These are phyloP conservation scores for Paelopatides confundens DNA, from an alignment of 53 echinoderm and acorn worm species.

Conservation along the genomic window DNA sequence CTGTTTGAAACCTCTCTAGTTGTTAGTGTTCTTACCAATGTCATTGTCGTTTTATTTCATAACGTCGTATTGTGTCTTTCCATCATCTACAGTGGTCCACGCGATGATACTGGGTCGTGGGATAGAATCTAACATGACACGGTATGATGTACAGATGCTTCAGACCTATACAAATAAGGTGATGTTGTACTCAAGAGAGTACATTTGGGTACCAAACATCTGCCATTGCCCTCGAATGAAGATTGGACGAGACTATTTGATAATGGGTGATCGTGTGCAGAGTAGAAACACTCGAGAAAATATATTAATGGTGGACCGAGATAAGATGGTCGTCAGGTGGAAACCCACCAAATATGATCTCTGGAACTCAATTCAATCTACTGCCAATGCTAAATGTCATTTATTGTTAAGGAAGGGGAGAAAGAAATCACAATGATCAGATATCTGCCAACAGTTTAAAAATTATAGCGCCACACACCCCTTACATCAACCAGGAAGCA, in stretches of 20 bases:
- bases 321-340: conserved; percentile 82
- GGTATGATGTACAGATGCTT: conserved; percentile 79
- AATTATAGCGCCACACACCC: too few species aligned
- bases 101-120: conserved; percentile 73
- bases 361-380: conserved; percentile 82
- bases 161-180: conserved; percentile 84
- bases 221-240: conserved; percentile 85
- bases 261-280: conserved; percentile 76
- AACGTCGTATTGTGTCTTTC: too few species aligned
- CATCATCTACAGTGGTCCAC: conserved; percentile 79
- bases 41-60: neutral
- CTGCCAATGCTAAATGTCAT: conserved; percentile 58
- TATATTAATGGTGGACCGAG: conserved; percentile 70
- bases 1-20: neutral
- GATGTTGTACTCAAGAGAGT: conserved; percentile 75
- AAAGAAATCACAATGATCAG: neutral
- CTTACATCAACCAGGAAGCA: too few species aligned
- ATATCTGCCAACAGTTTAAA: too few species aligned
- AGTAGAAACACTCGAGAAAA: conserved; percentile 73
- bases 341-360: conserved; percentile 68
- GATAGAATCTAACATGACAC: conserved; percentile 65
- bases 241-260: conserved; percentile 74
- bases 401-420: conserved; percentile 7
- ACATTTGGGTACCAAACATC: conserved; percentile 85
- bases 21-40: neutral